Conservation (phyloP, 2,113 vertebrate genomes). For the Xenopus borealis region DNA sequence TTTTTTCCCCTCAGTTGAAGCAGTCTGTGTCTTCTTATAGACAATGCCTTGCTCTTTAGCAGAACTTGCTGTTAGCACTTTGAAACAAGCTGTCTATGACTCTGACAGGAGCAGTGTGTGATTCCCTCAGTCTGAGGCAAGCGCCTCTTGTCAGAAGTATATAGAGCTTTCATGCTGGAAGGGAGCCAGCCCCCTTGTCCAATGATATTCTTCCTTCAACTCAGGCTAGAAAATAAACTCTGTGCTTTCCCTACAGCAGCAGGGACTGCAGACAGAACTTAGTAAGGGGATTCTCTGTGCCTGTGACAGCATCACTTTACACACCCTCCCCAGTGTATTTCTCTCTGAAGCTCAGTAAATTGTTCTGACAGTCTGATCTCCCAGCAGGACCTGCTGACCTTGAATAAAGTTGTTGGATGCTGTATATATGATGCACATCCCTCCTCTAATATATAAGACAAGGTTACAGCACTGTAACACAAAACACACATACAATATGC, state of each 20-base stretch:
- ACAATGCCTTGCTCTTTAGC: not conserved
- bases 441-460: too few relatives aligned
- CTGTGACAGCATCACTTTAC: too few relatives aligned
- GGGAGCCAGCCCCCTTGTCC: slow-evolving; percentile 34
- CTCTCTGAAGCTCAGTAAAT: too few relatives aligned
- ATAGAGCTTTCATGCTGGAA: slow-evolving; percentile 36
- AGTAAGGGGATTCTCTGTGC: not conserved
- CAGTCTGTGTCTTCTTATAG: not conserved
- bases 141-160: slow-evolving; percentile 32
- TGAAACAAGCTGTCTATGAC: slow-evolving; percentile 13
- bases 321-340: too few relatives aligned
- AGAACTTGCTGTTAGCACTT: not conserved
- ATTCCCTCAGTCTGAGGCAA: slow-evolving; percentile 29
- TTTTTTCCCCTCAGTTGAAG: not conserved
- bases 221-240: slow-evolving; percentile 13
- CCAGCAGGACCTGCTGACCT: too few relatives aligned
- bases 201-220: slow-evolving; percentile 20
- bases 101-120: slow-evolving; percentile 23
- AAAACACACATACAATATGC: too few relatives aligned
- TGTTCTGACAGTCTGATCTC: too few relatives aligned
- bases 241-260: not conserved
- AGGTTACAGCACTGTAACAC: too few relatives aligned
- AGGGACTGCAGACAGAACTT: not conserved
- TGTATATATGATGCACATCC: too few relatives aligned
- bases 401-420: too few relatives aligned